A percentile compares a stretch with the other conserved stretches of the same genome.
Evolutionary conservation across 1,140 invertebrate genomes (phyloP).

Genomic region (Diuraphis noxia): DNA sequence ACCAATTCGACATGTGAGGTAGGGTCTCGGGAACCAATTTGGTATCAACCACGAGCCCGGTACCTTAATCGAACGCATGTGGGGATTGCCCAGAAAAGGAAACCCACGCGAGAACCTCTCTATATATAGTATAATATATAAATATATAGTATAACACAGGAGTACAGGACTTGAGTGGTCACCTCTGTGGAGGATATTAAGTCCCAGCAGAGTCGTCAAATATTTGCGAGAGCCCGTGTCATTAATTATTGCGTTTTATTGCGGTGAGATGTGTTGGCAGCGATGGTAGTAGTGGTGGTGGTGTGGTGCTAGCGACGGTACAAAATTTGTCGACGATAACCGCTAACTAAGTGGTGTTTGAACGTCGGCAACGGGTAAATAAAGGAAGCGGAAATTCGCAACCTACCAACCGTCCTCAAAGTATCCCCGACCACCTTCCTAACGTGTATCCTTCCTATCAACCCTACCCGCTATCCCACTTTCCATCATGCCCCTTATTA

Average conservation of each 20-base stretch:
- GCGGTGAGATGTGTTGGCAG: background rate
- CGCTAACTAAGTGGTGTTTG: constrained; percentile 18
- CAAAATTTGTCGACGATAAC: constrained; percentile 41
- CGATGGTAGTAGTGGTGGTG: no score
- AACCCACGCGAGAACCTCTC: background rate
- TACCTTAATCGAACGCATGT: no score
- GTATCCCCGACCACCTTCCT: background rate
- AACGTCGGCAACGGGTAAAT: constrained; percentile 21
- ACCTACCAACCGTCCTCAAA: background rate
- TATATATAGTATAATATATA: background rate
- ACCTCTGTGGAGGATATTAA: background rate
- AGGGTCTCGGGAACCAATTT: background rate
- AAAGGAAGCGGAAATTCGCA: constrained; percentile 37
- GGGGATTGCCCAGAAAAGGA: background rate
- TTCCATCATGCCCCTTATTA: background rate
- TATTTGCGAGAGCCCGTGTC: constrained; percentile 13
- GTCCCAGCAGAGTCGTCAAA: constrained; percentile 16
- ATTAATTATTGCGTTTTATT: constrained; percentile 34
- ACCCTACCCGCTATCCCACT: background rate
- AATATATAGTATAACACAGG: background rate
- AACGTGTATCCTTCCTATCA: background rate
- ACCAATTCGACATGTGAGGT: background rate
- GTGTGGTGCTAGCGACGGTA: background rate
- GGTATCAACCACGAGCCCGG: background rate
- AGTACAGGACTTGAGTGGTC: background rate